Conservation (phyloP, 2,113 vertebrate species). For the Columbina picui region DNA sequence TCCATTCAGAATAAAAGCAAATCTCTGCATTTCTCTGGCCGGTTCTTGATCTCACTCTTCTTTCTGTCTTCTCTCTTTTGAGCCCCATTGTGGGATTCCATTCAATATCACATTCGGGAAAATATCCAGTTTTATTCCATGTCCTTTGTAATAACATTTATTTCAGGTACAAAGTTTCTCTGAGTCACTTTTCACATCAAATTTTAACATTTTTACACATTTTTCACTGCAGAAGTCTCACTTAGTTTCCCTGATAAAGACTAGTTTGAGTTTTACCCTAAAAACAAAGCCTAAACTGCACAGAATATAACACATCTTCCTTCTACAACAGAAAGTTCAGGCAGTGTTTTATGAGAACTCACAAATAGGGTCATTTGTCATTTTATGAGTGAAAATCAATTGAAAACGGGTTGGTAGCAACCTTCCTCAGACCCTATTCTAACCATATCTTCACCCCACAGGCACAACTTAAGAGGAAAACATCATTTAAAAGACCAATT, state of each 20-base stretch:
- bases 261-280: not conserved
- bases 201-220: not conserved
- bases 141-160: not conserved
- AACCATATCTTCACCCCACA: not conserved
- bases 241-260: not conserved
- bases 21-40: not conserved
- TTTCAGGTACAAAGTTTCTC: not conserved
- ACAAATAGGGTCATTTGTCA: not conserved
- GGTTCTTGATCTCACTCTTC: not conserved
- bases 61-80: not conserved
- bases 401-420: not conserved
- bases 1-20: not conserved
- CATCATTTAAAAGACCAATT: not conserved
- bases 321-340: not conserved
- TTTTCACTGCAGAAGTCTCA: not conserved
- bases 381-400: constrained; percentile 2
- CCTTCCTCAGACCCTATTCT: not conserved
- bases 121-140: not conserved
- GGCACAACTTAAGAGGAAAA: not conserved
- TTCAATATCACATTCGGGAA: not conserved
- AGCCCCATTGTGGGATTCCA: not conserved
- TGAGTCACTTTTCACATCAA: not conserved
- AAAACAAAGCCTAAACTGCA: not conserved
- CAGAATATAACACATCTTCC: not conserved
- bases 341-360: not conserved